Conservation (phyloP, 2,797 vertebrate species). For the Alauda arvensis region DNA sequence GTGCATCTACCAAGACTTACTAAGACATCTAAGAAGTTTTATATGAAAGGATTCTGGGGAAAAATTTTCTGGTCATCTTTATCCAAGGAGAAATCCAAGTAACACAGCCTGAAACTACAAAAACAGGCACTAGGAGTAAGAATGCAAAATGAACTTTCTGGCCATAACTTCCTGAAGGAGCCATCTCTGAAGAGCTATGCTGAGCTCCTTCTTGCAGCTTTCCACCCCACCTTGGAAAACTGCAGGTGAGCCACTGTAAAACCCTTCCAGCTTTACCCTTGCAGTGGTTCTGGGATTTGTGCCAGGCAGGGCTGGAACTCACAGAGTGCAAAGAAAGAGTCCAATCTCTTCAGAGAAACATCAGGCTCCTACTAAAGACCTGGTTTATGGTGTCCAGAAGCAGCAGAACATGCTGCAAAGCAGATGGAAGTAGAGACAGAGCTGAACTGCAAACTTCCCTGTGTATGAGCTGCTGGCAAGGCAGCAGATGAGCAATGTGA, state of each 20-base stretch:
- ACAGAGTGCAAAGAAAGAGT: neutral
- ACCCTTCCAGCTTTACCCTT: neutral
- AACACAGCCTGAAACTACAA: neutral
- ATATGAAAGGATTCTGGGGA: neutral
- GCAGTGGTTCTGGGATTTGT: neutral
- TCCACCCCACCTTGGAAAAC: neutral
- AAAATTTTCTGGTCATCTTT: neutral
- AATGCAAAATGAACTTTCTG: neutral
- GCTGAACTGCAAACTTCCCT: neutral
- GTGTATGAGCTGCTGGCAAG: neutral
- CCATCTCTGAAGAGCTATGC: neutral
- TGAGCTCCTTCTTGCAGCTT: neutral
- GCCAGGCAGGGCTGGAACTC: neutral
- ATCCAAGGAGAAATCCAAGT: neutral
- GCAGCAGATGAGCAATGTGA: neutral
- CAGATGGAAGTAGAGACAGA: neutral
- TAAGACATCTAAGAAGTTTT: neutral
- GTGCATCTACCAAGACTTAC: neutral
- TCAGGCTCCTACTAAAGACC: neutral
- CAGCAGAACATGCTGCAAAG: neutral
- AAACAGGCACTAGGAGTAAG: neutral
- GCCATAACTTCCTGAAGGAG: neutral
- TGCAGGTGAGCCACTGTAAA: neutral
- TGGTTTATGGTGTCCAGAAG: neutral
- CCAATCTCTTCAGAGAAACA: neutral